These are phyloP conservation scores for Apistogramma diplotaenia DNA, from an alignment of 2,113 vertebrate species.

Conservation along the genomic window DNA sequence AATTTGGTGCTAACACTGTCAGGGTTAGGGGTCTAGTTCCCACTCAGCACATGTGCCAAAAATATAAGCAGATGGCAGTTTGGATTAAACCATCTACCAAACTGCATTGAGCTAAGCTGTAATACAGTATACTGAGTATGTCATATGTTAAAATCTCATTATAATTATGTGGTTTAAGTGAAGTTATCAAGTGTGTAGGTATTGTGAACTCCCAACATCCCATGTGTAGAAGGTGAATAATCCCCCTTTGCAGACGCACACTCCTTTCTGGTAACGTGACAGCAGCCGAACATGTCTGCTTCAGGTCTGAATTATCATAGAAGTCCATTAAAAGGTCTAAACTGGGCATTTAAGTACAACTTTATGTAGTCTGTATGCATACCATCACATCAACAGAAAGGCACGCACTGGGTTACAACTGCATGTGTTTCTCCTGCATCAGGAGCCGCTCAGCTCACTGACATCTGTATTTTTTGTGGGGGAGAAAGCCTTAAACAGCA, in stretches of 20 bases:
- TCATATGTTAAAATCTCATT: neutral
- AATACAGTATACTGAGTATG: neutral
- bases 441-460: no score
- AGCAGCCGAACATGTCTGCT: neutral
- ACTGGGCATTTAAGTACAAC: no score
- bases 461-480: no score
- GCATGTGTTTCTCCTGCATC: no score
- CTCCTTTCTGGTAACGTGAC: neutral
- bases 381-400: no score
- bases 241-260: neutral
- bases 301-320: neutral
- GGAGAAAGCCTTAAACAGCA: no score
- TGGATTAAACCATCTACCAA: neutral
- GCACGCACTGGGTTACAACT: no score
- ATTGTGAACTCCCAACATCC: neutral
- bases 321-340: no score
- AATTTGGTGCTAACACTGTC: conserved; percentile 25
- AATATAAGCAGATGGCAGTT: neutral
- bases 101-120: neutral
- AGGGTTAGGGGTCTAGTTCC: conserved; percentile 11
- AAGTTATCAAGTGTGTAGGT: neutral
- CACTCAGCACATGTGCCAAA: conserved; percentile 5
- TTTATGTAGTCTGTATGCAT: no score
- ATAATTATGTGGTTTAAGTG: neutral
- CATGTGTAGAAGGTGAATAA: neutral